Conservation (phyloP, 2,113 vertebrate genomes). For the Toxotes jaculatrix region DNA sequence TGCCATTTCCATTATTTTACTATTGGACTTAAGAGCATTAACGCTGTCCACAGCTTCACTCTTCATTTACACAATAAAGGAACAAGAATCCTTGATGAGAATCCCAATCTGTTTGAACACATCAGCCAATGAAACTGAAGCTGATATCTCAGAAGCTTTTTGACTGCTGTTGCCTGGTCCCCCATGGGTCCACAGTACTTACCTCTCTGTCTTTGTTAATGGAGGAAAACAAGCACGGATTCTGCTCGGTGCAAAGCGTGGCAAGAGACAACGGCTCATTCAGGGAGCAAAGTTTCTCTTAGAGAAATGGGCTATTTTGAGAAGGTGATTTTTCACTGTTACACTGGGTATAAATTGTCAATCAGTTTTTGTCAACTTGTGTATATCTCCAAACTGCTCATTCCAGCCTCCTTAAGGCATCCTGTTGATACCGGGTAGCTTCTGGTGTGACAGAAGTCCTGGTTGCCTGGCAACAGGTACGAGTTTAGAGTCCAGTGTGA, state of each 20-base stretch:
- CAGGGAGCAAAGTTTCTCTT: slow-evolving; percentile 34
- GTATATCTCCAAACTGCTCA: slow-evolving; percentile 55
- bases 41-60: neutral
- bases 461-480: slow-evolving; percentile 81
- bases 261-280: slow-evolving; percentile 1
- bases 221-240: neutral
- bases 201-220: slow-evolving; percentile 11
- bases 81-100: slow-evolving; percentile 38
- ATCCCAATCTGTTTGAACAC: slow-evolving; percentile 40
- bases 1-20: slow-evolving; percentile 31
- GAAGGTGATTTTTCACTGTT: slow-evolving; percentile 60
- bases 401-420: slow-evolving; percentile 48
- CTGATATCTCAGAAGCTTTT: slow-evolving; percentile 20
- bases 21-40: slow-evolving; percentile 33
- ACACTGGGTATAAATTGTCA: slow-evolving; percentile 68
- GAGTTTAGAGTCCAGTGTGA: slow-evolving; percentile 72
- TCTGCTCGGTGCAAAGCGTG: neutral
- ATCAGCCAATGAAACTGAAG: slow-evolving; percentile 6
- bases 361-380: slow-evolving; percentile 70
- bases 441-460: slow-evolving; percentile 67
- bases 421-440: slow-evolving; percentile 62
- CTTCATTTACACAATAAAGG: slow-evolving; percentile 64
- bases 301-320: slow-evolving; percentile 50
- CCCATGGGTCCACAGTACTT: slow-evolving; percentile 6
- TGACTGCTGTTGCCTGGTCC: slow-evolving; percentile 15